Base-by-base conservation (phyloP, 2,113 vertebrate species). In the Podiceps cristatus region DNA sequence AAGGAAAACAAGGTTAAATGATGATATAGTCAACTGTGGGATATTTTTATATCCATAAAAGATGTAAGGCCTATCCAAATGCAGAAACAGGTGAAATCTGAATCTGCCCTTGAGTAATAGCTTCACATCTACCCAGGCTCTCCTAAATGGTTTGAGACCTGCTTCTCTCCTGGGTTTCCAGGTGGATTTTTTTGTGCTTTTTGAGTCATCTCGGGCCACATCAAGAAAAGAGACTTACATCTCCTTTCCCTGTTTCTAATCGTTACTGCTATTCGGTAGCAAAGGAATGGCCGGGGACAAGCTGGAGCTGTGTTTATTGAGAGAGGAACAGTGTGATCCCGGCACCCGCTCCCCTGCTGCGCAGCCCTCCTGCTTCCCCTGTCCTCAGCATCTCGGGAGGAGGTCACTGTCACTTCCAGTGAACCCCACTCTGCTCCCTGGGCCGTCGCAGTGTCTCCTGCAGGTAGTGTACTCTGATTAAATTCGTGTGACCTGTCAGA, bases 61-160 rank as follows among this genome's bases (percentile, higher is more conserved):
- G 80, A 90, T 74, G 37, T 94, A 66, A 92, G 29, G 37, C 24
- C 66, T 62, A 33, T 50, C 94, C 83, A 91, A 89, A 1, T 79
- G 81, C 45, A 96, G 96, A 80, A 97, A 84, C 95, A 98, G 97
- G 97, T 98, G 96, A 97, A 98, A 96, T 93, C 58, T 89, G 79
- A 92, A 96, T 88, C 73, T 60, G 29, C 60, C 37, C 56, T 84
- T 89, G 75, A 78, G 60, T 60, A 24, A 69, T 17, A 68, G 62
- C 37, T 83, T 84, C 40, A 14, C 9, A 33, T 35, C 73, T 85
- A 50, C 31, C 63, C 35, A 37, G 64, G 59, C n/a, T 55, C 50
- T 66, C 33, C 75, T 82, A 25, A 71, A 40, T 11, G 14, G 18
- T n/a, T 33, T 64, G 47, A 31, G 49, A 59, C 44, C 27, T 31